These are phyloP conservation scores for Temnothorax ravouxi DNA, from an alignment of 2,888 invertebrate species.

Conservation along the genomic window DNA sequence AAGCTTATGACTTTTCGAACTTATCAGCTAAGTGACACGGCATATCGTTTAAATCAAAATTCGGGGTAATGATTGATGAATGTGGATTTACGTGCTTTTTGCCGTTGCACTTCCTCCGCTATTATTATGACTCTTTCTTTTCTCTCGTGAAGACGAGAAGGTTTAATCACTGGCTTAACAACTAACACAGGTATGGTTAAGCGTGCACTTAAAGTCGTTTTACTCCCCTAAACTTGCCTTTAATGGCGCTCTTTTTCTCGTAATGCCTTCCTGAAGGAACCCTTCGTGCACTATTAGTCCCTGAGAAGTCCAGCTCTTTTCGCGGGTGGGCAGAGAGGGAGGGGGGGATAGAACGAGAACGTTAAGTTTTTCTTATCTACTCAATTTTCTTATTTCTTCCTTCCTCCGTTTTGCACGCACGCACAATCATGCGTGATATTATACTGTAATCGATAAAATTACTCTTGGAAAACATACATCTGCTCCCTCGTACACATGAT, in stretches of 20 bases:
- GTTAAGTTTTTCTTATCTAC: constrained; percentile 20
- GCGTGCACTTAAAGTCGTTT: constrained; percentile 62
- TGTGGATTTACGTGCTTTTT: constrained; percentile 12
- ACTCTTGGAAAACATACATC: not conserved
- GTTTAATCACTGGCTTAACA: constrained; percentile 58
- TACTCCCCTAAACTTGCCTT: constrained; percentile 57
- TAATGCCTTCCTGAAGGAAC: constrained; percentile 57
- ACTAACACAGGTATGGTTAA: constrained; percentile 60
- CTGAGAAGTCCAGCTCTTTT: constrained; percentile 47
- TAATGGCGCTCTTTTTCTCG: constrained; percentile 63
- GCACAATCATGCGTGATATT: not conserved
- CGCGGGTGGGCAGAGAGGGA: not conserved
- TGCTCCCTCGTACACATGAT: not conserved
- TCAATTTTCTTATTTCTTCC: constrained; percentile 38
- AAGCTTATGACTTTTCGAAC: not conserved
- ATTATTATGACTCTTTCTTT: constrained; percentile 20
- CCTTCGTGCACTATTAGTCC: constrained; percentile 61
- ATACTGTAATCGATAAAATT: not conserved
- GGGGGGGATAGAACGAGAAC: not conserved
- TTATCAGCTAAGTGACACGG: constrained; percentile 10
- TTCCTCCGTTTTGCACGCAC: constrained; percentile 3
- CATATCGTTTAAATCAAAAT: not conserved
- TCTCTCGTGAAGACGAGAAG: constrained; percentile 17
- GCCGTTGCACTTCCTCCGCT: constrained; percentile 4
- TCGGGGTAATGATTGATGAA: constrained; percentile 2